Base-by-base conservation (phyloP, 2,797 vertebrate species). In the Scomberomorus guttatus region DNA sequence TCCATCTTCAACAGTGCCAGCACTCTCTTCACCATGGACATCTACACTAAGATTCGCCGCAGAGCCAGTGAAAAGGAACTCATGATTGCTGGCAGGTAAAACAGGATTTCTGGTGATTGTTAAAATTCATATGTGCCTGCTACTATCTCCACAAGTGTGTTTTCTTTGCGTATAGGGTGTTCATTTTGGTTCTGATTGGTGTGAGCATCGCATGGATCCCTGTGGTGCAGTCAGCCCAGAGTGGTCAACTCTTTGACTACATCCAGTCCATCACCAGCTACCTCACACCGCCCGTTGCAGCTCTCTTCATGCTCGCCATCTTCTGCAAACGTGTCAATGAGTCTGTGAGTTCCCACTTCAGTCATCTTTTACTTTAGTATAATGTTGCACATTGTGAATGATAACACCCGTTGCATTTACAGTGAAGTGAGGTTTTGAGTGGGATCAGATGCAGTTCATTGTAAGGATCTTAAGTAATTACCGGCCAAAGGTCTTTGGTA, bases 1-100 rank as follows among this genome's bases (percentile, higher is more conserved):
- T 99, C 98, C 91, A 96, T 99, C 93, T 99, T 99, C 73, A 99
- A 99, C 94, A 99, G 98, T 0, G 94, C 98, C 87, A 98, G 97
- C 48, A 98, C 98, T 0, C 95, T 99, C 74, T 99, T 99, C 90
- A 99, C 98, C 2, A 97, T 99, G 94, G 98, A 99, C 84, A 96
- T 99, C 85, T 99, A 98, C 90, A 96, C 97, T 67, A 98, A 96
- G 75, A 57, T 99, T 0, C 95, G 96, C 6, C 42, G 13, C 22
- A 39, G 3, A 0, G 93, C 98, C 0, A 94, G 91, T 0, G 98
- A 99, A 83, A 97, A 50, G 75, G 98, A 99, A 84, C 96, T 99
- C 2, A 97, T 99, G 96, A 90, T 99, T 1, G 97, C 95, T 0
- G 98, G 98, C 58, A 96, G 97, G 98, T 99, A 82, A 83, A 79